Base-by-base conservation (phyloP, 2,797 vertebrate species). In the Characodon lateralis region DNA sequence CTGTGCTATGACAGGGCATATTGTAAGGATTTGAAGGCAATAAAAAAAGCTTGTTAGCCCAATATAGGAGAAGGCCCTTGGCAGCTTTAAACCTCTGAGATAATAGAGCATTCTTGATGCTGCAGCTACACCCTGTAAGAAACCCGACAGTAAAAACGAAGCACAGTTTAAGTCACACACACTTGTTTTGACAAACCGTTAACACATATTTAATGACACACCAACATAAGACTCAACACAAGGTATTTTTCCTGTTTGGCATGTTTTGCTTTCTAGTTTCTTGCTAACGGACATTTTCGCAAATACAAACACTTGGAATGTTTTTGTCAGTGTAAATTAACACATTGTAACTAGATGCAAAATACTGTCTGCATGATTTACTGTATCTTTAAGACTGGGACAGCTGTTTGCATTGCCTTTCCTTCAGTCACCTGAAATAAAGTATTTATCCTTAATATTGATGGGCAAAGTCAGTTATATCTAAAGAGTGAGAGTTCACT, bases 41-140 rank as follows among this genome's bases (percentile, higher is more conserved):
- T 59, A 81, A 81, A 80, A 82, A 80, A 83, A 83, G 78, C 85
- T 87, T 88, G 83, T 91, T 84, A 89, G 72, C 71, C 76, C 77
- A 86, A 91, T 81, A 89, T 88, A 89, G 86, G 79, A 92, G 83
- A 84, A 82, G 73, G 77, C 82, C 76, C 51, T 70, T 74, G 78
- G 87, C 82, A 87, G 79, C 83, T 83, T 86, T 86, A 88, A 89
- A 88, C 89, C 78, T 83, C 74, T 28, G 41, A 53, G 55, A 90
- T 89, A 90, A 90, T 69, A 71, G 73, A 85, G 66, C 14, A 35
- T 87, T 74, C 78, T 77, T 68, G 82, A 85, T 87, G 79, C 82
- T 78, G 70, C 35, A 41, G 74, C 81, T 43, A 73, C 18, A 14
- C 18, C 20, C 77, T 59, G 63, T 80, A 74, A 76, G 71, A 66